phyloP scores from a whole-genome alignment of 2,888 invertebrate genomes.

The Pyrgus malvae region DNA sequence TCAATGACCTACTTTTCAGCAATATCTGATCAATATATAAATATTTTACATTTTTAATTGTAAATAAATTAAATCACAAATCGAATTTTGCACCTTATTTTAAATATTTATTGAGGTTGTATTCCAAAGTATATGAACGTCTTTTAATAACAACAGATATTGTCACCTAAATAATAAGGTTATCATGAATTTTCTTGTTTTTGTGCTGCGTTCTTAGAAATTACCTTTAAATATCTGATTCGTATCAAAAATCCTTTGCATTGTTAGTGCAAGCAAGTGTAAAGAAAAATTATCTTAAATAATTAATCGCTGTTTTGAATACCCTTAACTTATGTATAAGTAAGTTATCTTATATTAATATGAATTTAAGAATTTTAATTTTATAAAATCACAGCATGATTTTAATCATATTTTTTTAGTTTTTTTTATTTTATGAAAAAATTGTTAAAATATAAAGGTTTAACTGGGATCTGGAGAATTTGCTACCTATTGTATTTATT shows the following conservation, averaged over 20 bases:
- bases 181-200: constrained; percentile 56
- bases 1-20: no score
- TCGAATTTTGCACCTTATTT: no score
- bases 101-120: neutral
- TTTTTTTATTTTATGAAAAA: neutral
- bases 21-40: no score
- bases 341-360: neutral
- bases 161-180: constrained; percentile 29
- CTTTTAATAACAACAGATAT: constrained; percentile 34
- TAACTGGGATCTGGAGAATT: neutral
- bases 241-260: constrained; percentile 47
- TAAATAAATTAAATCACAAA: no score
- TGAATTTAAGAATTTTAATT: neutral
- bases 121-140: no score
- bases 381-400: constrained; percentile 16
- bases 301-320: constrained; percentile 60
- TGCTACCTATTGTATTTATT: neutral
- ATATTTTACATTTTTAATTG: no score
- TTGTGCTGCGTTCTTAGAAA: constrained; percentile 65
- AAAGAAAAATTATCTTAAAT: constrained; percentile 50
- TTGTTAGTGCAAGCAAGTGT: constrained; percentile 81
- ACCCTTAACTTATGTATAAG: constrained; percentile 32
- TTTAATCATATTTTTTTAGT: constrained; percentile 1
- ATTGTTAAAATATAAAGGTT: no score
- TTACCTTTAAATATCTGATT: constrained; percentile 47